Conservation (phyloP, 2,888 invertebrate genomes). For the Ornithoptera alexandrae region DNA sequence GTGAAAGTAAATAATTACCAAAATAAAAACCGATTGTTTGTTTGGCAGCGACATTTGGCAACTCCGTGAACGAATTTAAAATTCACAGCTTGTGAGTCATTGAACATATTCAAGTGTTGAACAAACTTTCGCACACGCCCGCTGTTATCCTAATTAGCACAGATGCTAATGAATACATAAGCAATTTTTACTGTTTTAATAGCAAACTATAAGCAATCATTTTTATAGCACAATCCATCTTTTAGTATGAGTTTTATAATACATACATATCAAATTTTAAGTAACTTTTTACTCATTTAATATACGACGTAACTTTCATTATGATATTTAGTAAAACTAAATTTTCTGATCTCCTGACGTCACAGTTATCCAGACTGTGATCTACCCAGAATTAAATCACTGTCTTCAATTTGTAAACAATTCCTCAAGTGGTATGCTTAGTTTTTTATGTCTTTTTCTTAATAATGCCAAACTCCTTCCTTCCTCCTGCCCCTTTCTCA, state of each 20-base stretch:
- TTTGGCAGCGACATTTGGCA: background rate
- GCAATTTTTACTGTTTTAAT: slow-evolving; percentile 26
- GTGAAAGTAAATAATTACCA: background rate
- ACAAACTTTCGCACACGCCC: slow-evolving; percentile 35
- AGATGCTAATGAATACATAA: slow-evolving; percentile 46
- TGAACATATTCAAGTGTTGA: slow-evolving; percentile 34
- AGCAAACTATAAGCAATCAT: background rate
- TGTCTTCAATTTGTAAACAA: too few relatives aligned
- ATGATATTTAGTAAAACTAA: too few relatives aligned
- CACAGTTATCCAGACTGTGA: too few relatives aligned
- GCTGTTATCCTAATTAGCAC: slow-evolving; percentile 46
- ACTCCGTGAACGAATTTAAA: background rate
- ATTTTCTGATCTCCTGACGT: too few relatives aligned
- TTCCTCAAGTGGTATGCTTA: too few relatives aligned
- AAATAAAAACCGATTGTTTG: slow-evolving; percentile 1
- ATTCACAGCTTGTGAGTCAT: slow-evolving; percentile 26
- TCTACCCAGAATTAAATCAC: too few relatives aligned
- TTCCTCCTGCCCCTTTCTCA: too few relatives aligned
- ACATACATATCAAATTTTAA: background rate
- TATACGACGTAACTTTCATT: background rate
- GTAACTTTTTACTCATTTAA: background rate
- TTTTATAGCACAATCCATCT: background rate
- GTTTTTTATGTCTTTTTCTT: too few relatives aligned
- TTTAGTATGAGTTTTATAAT: background rate
- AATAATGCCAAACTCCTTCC: too few relatives aligned